Percentiles rank a stretch among this genome's conserved stretches.
These are phyloP conservation scores for Chironomus striatipennis DNA, from an alignment of 1,140 invertebrate species.

Conservation along the genomic window DNA sequence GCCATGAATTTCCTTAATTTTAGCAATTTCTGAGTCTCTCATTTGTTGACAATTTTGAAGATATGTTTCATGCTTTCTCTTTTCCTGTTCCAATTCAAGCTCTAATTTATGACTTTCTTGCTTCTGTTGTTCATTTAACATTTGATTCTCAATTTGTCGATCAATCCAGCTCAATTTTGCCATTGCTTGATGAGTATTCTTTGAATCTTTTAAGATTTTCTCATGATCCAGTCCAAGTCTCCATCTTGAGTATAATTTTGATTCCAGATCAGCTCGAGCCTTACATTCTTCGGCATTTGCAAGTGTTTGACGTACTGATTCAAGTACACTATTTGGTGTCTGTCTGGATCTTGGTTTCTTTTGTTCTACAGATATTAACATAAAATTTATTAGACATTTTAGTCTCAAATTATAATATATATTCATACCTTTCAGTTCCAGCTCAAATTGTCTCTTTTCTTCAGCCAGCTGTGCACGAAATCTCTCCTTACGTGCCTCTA, in stretches of 20 bases:
- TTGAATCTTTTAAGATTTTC: slow-evolving; percentile 38
- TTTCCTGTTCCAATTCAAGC: slow-evolving; percentile 38
- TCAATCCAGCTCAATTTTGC: slow-evolving; percentile 46
- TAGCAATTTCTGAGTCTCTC: slow-evolving; percentile 34
- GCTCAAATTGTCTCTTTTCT: slow-evolving; percentile 41
- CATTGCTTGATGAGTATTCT: slow-evolving; percentile 37
- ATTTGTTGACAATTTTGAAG: slow-evolving; percentile 34
- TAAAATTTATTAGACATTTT: not conserved
- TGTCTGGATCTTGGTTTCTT: slow-evolving; percentile 28
- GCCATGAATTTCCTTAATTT: slow-evolving; percentile 34
- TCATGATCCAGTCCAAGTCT: slow-evolving; percentile 33
- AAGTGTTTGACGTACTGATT: slow-evolving; percentile 37
- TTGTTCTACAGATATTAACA: slow-evolving; percentile 28
- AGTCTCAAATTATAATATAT: not conserved
- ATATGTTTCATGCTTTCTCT: slow-evolving; percentile 31
- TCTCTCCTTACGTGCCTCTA: slow-evolving; percentile 41
- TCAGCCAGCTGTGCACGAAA: slow-evolving; percentile 43
- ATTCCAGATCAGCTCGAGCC: slow-evolving; percentile 42
- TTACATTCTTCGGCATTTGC: slow-evolving; percentile 41
- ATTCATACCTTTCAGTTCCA: slow-evolving; percentile 37
- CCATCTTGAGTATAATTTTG: slow-evolving; percentile 44
- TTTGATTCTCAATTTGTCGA: slow-evolving; percentile 42
- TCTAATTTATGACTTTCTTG: slow-evolving; percentile 35
- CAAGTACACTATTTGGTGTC: slow-evolving; percentile 35
- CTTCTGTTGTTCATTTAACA: slow-evolving; percentile 40